phyloP scores from a whole-genome alignment of 2,797 vertebrate genomes.

The Sebastes minor region DNA sequence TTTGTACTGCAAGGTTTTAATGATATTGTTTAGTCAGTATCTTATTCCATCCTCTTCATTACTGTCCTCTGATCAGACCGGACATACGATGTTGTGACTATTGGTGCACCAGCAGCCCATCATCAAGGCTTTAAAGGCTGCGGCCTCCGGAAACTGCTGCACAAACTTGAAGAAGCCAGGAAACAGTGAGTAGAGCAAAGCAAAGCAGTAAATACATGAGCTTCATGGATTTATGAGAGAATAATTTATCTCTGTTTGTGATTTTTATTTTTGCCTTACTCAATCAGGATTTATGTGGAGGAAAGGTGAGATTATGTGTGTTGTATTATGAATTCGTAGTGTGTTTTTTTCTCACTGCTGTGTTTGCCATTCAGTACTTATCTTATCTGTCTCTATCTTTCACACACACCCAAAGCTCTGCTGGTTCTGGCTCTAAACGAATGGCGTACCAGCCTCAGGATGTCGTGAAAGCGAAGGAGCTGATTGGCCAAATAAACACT shows the following conservation, averaged over 20 bases:
- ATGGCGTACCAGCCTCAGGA: conserved; percentile 94
- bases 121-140: conserved; percentile 97
- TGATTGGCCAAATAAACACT: conserved; percentile 97
- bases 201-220: not conserved
- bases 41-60: not conserved
- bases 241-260: not conserved
- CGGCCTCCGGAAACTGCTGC: conserved; percentile 92
- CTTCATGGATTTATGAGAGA: not conserved
- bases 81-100: conserved; percentile 96
- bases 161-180: conserved; percentile 96
- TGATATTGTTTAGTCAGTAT: not conserved
- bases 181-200: conserved; percentile 89
- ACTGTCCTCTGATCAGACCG: conserved; percentile 81
- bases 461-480: conserved; percentile 94
- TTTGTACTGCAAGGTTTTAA: not conserved
- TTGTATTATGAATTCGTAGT: not conserved
- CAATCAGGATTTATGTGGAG: conserved; percentile 90
- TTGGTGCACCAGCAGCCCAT: conserved; percentile 96
- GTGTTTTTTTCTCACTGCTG: not conserved
- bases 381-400: not conserved
- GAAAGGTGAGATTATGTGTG: conserved; percentile 89
- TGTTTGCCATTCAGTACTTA: not conserved
- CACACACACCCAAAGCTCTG: conserved; percentile 71
- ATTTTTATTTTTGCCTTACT: conserved; percentile 38
- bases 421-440: conserved; percentile 85